Evolutionary conservation across 2,797 vertebrate genomes (phyloP), one percentile per base, ranked within the genome.

Genomic region (Triplophysa yarkandensis): DNA sequence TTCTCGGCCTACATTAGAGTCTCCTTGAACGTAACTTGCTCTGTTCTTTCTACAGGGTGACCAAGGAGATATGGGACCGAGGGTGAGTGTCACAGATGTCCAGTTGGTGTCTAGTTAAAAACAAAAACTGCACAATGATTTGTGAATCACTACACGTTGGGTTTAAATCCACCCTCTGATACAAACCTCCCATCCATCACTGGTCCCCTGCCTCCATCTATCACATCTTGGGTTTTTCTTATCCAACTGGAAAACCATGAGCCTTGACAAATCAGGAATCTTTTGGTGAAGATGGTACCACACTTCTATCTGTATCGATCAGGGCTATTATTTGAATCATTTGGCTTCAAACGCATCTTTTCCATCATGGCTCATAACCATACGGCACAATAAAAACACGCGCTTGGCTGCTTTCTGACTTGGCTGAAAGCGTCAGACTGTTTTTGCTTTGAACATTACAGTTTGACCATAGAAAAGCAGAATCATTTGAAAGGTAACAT

Each of bases 51-150:
- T 1, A 0, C 89, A 98, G 96, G 96, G 96, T 80, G 93, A 95
- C 85, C 92, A 94, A 77, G 96, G 96, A 89, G 94, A 97, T 79
- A 46, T 92, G 0, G 96, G 95, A 76, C 95, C 96, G 2, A 90
- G 93, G 93, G 96, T 98, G 89, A 94, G 96, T 88, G 16, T 73
- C 60, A 66, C 68, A 66, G 71, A 62, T 21, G 3, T 62, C 44
- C 48, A 14, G 3, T n/a, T 60, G 7, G 23, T 48, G 19, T 19
- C 30, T 30, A 30, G 30, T 30, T 30, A 30, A 30, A 30, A 30
- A 30, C 30, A 30, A 30, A 30, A 30, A 30, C 6, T 30, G 36
- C 36, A 39, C 36, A 10, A 10, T 39, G 1, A 39, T 39, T 39
- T 39, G 36, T 39, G 11, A 10, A 39, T 39, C 36, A 10, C 8